phyloP scores from a whole-genome alignment of 2,113 vertebrate genomes.

The Maccullochella peelii region DNA sequence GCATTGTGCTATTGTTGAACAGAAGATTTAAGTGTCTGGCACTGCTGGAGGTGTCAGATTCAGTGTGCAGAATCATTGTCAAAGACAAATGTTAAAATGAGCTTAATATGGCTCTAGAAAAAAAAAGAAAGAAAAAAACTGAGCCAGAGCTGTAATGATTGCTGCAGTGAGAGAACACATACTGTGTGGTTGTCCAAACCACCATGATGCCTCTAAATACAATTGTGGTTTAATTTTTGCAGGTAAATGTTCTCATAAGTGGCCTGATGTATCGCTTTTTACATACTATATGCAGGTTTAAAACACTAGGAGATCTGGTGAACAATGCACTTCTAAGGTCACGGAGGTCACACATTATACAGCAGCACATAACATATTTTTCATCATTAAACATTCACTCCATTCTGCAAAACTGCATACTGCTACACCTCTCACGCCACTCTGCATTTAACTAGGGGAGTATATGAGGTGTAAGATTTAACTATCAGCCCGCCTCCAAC shows the following conservation, averaged over 20 bases:
- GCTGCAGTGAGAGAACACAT: constrained; percentile 16
- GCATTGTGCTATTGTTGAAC: constrained; percentile 61
- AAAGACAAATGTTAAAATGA: constrained; percentile 71
- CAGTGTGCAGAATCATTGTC: constrained; percentile 56
- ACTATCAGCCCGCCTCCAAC: constrained; percentile 48
- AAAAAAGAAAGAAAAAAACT: background rate
- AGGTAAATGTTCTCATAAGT: constrained; percentile 18
- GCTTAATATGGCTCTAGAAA: constrained; percentile 66
- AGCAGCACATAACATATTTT: constrained; percentile 25
- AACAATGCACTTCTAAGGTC: constrained; percentile 23
- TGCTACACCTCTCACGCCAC: constrained; percentile 42
- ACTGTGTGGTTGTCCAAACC: background rate
- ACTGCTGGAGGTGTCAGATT: constrained; percentile 68
- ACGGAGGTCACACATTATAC: constrained; percentile 6
- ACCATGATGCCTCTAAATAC: background rate
- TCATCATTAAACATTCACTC: constrained; percentile 50
- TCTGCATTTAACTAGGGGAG: constrained; percentile 62
- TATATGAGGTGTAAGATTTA: constrained; percentile 69
- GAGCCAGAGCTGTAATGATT: constrained; percentile 12
- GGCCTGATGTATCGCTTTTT: background rate
- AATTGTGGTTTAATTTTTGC: constrained; percentile 6
- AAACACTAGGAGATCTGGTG: background rate
- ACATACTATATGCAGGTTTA: constrained; percentile 12
- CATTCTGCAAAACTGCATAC: constrained; percentile 50
- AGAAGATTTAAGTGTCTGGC: constrained; percentile 71